Evolutionary conservation across 2,888 invertebrate species (phyloP).

Genomic region (Andrena chrysosceles): DNA sequence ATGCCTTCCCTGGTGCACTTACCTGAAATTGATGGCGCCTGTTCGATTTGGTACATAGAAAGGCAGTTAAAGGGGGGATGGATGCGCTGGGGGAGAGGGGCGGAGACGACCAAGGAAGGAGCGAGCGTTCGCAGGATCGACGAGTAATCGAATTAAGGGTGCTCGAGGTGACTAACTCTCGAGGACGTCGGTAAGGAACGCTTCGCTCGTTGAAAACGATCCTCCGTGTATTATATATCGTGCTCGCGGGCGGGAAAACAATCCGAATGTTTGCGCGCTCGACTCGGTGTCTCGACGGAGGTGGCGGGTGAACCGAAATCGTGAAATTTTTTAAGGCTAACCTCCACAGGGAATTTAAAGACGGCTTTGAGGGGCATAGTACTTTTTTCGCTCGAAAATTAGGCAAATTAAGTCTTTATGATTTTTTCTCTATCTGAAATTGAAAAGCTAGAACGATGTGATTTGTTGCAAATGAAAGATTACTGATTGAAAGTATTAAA

Average conservation of each 20-base stretch:
- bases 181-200: slow-evolving; percentile 49
- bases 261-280: slow-evolving; percentile 19
- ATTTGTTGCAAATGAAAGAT: no score
- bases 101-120: slow-evolving; percentile 37
- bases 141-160: slow-evolving; percentile 77
- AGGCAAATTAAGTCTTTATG: no score
- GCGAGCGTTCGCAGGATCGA: slow-evolving; percentile 61
- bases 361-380: no score
- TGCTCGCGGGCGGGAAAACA: slow-evolving; percentile 12
- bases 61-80: slow-evolving; percentile 47
- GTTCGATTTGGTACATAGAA: slow-evolving; percentile 66
- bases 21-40: slow-evolving; percentile 61
- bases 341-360: no score
- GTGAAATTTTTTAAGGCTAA: no score
- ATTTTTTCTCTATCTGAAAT: no score
- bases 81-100: slow-evolving; percentile 12
- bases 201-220: slow-evolving; percentile 48
- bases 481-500: no score
- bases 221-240: slow-evolving; percentile 44
- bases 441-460: no score
- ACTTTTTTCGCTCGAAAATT: no score
- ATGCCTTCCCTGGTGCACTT: slow-evolving; percentile 49
- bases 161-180: slow-evolving; percentile 63
- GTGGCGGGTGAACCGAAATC: no score
- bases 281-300: no score